phyloP scores from a whole-genome alignment of 2,888 invertebrate genomes.

The Macrosiphum euphorbiae region DNA sequence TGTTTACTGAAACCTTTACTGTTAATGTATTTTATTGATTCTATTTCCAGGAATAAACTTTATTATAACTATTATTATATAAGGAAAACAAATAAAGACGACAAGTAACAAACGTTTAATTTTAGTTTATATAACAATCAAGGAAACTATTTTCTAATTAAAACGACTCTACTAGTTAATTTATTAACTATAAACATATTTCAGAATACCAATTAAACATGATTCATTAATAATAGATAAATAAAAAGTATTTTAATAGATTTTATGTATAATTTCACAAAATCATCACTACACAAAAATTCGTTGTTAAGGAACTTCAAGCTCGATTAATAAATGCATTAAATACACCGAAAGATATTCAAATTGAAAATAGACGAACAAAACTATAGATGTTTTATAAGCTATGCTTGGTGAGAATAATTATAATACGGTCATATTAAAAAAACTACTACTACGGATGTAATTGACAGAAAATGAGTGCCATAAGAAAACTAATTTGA shows the following conservation, averaged over 20 bases:
- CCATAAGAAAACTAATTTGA: neutral
- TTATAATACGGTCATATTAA: neutral
- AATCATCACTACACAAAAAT: neutral
- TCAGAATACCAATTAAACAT: neutral
- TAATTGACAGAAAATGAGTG: neutral
- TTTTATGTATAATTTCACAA: neutral
- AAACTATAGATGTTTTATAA: neutral
- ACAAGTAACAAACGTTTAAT: neutral
- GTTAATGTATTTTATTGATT: neutral
- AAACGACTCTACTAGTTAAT: neutral
- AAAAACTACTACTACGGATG: neutral
- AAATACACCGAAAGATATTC: neutral
- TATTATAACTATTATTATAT: neutral
- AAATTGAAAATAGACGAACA: neutral
- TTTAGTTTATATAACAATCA: neutral
- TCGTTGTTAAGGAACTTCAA: neutral
- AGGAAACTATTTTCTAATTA: neutral
- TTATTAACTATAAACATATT: neutral
- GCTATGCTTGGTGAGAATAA: neutral
- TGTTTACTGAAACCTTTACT: neutral
- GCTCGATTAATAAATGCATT: neutral
- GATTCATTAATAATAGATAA: neutral
- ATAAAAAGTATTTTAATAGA: neutral
- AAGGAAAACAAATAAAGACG: neutral
- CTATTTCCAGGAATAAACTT: neutral